These are phyloP conservation scores for Saccostrea cuccullata DNA, from an alignment of 1,140 invertebrate species.

Conservation along the genomic window DNA sequence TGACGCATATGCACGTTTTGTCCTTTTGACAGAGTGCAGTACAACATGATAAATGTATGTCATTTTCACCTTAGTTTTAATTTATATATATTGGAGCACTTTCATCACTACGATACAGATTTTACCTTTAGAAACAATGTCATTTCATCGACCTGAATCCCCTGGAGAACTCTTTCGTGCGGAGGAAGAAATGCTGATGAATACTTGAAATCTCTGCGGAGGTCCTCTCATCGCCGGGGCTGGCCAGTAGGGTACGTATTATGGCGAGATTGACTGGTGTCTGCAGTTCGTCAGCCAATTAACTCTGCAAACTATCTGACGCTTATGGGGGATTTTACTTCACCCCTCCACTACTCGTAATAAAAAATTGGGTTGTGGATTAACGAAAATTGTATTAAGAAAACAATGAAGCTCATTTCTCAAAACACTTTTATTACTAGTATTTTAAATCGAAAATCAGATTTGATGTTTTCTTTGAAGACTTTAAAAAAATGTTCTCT, in stretches of 20 bases:
- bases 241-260: conserved; percentile 24
- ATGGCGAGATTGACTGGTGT: conserved; percentile 26
- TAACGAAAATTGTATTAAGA: background rate
- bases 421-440: background rate
- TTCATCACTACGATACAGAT: background rate
- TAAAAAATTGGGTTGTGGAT: background rate
- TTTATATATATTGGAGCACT: background rate
- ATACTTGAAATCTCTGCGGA: conserved; percentile 22
- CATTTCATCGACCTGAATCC: conserved; percentile 21
- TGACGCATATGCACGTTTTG: background rate
- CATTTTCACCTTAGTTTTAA: background rate
- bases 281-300: conserved; percentile 34
- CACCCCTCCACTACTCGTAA: background rate
- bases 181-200: conserved; percentile 25
- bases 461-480: no score
- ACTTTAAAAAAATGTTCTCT: no score
- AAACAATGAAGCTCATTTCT: background rate
- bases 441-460: no score
- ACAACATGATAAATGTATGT: background rate
- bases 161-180: conserved; percentile 20
- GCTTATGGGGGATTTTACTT: conserved; percentile 24
- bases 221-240: conserved; percentile 4
- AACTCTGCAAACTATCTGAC: conserved; percentile 3
- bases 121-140: conserved; percentile 9
- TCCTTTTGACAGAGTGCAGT: background rate